These are phyloP conservation scores for Typhlomys cinereus DNA, from an alignment of 2,113 vertebrate genomes.

Conservation along the genomic window DNA sequence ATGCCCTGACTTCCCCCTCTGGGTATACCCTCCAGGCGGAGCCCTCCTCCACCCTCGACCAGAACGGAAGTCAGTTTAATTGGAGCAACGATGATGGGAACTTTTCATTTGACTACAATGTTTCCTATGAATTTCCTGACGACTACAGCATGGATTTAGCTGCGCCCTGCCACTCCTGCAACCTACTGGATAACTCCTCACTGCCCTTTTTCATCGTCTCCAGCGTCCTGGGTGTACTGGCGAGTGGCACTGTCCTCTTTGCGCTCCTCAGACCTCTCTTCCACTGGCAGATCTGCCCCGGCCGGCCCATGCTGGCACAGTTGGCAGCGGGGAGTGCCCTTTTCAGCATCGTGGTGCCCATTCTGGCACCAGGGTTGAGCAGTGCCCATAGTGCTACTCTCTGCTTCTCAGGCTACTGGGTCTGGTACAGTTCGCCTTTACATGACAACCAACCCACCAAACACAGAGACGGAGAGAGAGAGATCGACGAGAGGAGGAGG, in stretches of 20 bases:
- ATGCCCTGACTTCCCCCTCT: constrained; percentile 13
- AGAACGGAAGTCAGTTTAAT: accelerated
- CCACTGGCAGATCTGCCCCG: constrained; percentile 49
- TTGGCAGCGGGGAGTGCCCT: constrained; percentile 9
- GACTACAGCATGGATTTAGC: accelerated
- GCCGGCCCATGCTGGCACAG: constrained; percentile 43
- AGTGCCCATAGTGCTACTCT: not conserved
- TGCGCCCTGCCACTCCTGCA: constrained; percentile 78
- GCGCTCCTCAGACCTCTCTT: constrained; percentile 48
- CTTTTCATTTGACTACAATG: accelerated
- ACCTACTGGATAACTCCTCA: not conserved
- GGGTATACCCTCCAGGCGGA: constrained; percentile 52
- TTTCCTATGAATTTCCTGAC: accelerated
- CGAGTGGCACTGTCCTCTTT: not conserved
- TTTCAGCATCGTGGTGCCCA: constrained; percentile 50
- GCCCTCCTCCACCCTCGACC: not conserved
- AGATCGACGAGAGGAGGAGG: too few relatives aligned
- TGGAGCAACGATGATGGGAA: accelerated
- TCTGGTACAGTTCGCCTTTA: constrained; percentile 75
- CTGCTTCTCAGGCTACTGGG: constrained; percentile 60
- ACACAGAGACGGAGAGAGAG: too few relatives aligned
- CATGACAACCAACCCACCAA: too few relatives aligned
- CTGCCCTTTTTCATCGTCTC: constrained; percentile 69
- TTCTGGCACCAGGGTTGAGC: not conserved
- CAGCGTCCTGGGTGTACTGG: constrained; percentile 43